Conservation (phyloP, 1,140 invertebrate species). For the Cylas formicarius region DNA sequence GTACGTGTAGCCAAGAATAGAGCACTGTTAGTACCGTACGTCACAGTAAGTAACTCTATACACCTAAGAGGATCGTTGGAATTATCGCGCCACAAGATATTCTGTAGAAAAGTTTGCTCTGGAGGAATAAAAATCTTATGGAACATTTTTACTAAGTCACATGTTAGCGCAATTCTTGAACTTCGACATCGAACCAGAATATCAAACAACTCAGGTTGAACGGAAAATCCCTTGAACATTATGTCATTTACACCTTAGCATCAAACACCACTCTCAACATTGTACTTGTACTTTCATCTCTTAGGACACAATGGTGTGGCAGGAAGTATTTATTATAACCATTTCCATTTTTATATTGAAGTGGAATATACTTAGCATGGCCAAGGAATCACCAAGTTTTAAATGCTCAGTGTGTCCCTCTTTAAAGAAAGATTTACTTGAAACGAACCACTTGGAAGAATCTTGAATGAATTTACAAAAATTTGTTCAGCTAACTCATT, state of each 20-base stretch:
- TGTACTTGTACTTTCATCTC: constrained; percentile 29
- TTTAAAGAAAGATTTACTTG: constrained; percentile 8
- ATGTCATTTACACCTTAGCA: constrained; percentile 32
- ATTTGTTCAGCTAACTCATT: constrained; percentile 9
- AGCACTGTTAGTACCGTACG: constrained; percentile 11
- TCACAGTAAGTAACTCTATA: constrained; percentile 10
- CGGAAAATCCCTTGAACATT: constrained; percentile 20
- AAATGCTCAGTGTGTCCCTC: neutral
- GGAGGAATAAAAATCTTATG: constrained; percentile 6
- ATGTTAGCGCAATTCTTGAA: constrained; percentile 4
- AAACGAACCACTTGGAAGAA: constrained; percentile 1
- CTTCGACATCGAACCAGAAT: constrained; percentile 9
- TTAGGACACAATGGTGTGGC: constrained; percentile 31
- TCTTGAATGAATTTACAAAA: neutral
- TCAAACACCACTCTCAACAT: constrained; percentile 38
- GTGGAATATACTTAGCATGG: constrained; percentile 26
- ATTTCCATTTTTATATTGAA: neutral
- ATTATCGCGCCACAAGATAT: constrained; percentile 7
- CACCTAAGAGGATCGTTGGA: constrained; percentile 5
- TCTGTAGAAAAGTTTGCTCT: constrained; percentile 7
- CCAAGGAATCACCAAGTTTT: constrained; percentile 14
- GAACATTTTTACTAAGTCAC: constrained; percentile 14
- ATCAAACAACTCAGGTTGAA: constrained; percentile 17
- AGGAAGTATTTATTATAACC: constrained; percentile 5
- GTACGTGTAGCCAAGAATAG: constrained; percentile 14